Base-by-base conservation (phyloP, 2,113 vertebrate genomes). In the Peromyscus polionotus region DNA sequence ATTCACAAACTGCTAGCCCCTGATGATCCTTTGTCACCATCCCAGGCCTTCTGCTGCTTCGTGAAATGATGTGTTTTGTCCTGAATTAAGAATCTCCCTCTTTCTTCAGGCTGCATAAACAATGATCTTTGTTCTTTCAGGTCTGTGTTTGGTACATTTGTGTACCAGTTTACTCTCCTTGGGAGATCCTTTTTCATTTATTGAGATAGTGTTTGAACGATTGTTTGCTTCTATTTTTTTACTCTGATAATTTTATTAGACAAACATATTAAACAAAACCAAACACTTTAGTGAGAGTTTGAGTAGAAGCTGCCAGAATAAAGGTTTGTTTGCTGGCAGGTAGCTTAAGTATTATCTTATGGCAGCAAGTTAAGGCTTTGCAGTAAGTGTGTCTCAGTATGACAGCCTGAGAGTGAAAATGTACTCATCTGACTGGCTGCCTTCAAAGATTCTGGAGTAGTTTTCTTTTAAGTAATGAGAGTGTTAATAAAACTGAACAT, bases 41-140 rank as follows among this genome's bases (percentile, higher is more conserved):
- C 72, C n/a, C 12, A 39, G 85, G 57, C 92, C 75, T 95, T 97
- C 94, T 95, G 65, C 61, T 95, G 93, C 94, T 92, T 75, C 0
- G 2, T 87, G 92, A 97, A 97, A 94, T 96, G 88, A 95, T 96
- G 88, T 93, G 95, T 93, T 96, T 70, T 54, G 91, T 95, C 88
- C 93, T 89, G 63, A 93, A 85, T 94, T 86, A 94, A 93, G 91
- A 95, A 88, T 94, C 68, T 92, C 75, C 22, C 42, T 79, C 94
- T 92, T 92, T 97, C 91, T 95, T 94, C 89, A 80, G 33, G 59
- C 89, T 97, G 97, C 88, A 94, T 93, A 96, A 97, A 95, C 95
- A 96, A 94, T 87, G 77, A 93, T 92, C 95, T 95, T 96, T 97
- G 91, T 97, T 94, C 94, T 95, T 97, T 96, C 42, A 93, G 26